phyloP scores from a whole-genome alignment of 2,888 invertebrate genomes.

The Acholoe squamosa region DNA sequence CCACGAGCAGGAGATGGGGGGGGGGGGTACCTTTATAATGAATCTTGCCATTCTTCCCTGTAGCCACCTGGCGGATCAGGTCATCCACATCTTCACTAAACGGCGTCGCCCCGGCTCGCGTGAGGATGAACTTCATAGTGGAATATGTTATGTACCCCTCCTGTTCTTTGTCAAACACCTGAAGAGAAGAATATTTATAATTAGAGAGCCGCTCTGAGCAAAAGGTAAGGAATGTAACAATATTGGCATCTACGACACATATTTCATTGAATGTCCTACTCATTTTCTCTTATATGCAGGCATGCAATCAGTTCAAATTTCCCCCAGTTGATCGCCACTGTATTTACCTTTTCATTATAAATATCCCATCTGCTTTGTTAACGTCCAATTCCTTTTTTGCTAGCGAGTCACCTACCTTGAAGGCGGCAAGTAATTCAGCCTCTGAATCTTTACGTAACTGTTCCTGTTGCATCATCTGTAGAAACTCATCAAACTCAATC shows the following conservation, averaged over 20 bases:
- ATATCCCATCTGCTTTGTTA: no score
- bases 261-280: no score
- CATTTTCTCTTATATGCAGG: no score
- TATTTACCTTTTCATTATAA: no score
- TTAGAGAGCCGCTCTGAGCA: no score
- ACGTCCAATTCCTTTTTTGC: no score
- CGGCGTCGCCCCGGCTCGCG: not conserved
- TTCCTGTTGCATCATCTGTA: constrained; percentile 19
- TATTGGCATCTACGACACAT: no score
- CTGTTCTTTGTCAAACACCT: constrained; percentile 18
- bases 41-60: not conserved
- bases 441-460: not conserved
- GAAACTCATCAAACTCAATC: constrained; percentile 45
- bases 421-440: constrained; percentile 21
- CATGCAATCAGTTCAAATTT: no score
- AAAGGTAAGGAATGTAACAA: no score
- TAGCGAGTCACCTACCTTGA: not conserved
- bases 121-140: constrained; percentile 9
- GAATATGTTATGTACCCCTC: not conserved
- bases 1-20: no score
- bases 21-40: constrained; percentile 1
- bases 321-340: no score
- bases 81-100: not conserved
- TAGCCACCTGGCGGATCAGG: not conserved
- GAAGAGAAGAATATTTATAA: not conserved